A percentile compares a stretch with the other conserved stretches of the same genome.
Conservation (phyloP, 2,113 vertebrate species). For the Rissa tridactyla region DNA sequence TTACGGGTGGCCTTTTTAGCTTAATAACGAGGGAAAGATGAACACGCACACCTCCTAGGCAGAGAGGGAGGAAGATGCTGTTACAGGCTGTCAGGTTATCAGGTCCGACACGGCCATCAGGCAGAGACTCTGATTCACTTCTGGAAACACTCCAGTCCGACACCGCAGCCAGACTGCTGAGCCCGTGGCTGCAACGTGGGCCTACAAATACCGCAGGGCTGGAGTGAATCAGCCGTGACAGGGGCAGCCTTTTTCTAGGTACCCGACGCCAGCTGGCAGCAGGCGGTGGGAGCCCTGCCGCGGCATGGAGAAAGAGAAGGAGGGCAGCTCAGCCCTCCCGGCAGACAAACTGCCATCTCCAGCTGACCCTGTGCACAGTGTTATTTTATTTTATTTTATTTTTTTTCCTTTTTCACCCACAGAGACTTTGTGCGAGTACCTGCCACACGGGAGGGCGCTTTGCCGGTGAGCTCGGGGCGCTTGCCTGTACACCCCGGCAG, state of each 20-base stretch:
- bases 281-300: background rate
- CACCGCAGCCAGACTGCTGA: background rate
- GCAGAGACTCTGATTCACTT: background rate
- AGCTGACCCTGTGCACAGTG: background rate
- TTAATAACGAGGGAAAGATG: background rate
- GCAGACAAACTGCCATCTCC: background rate
- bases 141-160: background rate
- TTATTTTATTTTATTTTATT: background rate
- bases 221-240: background rate
- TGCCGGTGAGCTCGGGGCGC: background rate
- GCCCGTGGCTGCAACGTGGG: background rate
- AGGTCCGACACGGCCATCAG: rapidly evolving
- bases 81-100: background rate
- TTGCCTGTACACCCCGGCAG: rapidly evolving
- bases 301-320: rapidly evolving
- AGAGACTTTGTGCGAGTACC: background rate
- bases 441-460: rapidly evolving
- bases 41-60: background rate
- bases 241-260: background rate
- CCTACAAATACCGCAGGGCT: background rate
- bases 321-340: background rate
- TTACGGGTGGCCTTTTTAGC: background rate
- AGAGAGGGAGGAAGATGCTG: background rate
- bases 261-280: background rate
- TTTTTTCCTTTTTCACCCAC: background rate